Evolutionary conservation across 2,888 invertebrate species (phyloP), one percentile per base, ranked within the genome.

Genomic region (Xestia xanthographa): DNA sequence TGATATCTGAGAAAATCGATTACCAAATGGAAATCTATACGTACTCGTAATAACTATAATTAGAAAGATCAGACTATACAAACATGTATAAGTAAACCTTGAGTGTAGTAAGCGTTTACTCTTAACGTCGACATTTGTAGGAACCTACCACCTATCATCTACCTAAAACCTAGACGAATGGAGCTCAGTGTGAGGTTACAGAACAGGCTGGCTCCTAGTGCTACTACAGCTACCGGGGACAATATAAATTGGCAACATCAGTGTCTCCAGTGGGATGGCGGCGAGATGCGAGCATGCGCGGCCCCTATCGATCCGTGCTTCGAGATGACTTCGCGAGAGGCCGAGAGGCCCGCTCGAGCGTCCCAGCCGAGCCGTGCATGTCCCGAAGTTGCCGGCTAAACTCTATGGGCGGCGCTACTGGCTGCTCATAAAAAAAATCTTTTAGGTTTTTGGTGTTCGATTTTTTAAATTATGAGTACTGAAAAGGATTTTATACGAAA

Each of bases 201-300:
- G 67, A 73, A 71, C 81, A 80, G 73, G 66, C 73, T 62, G 66
- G 60, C 74, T 80, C n/a, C 68, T 81, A 75, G 62, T 70, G 80
- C 72, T 83, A 77, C 83, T 81, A 80, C 70, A 77, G 80, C 72
- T 83, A 77, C 83, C 77, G 77, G 82, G 71, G 77, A 77, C 83
- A 74, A 81, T 80, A 86, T 83, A 84, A 77, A 85, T 87, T 80
- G 87, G 86, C 84, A 88, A 84, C 85, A 84, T 77, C 81, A 79
- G 80, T 88, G 88, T 83, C 84, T 84, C 86, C 80, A 63, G 84
- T 71, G 86, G 83, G 88, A 87, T 84, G 88, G 83, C 84, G 88
- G 87, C 85, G 91, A 86, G 84, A 83, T 86, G 87, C 87, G 91
- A 83, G 91, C 91, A 91, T 94, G 95, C 95, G 95, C 95, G 94